phyloP scores from a whole-genome alignment of 1,140 invertebrate species.

The Drosophila hydei region DNA sequence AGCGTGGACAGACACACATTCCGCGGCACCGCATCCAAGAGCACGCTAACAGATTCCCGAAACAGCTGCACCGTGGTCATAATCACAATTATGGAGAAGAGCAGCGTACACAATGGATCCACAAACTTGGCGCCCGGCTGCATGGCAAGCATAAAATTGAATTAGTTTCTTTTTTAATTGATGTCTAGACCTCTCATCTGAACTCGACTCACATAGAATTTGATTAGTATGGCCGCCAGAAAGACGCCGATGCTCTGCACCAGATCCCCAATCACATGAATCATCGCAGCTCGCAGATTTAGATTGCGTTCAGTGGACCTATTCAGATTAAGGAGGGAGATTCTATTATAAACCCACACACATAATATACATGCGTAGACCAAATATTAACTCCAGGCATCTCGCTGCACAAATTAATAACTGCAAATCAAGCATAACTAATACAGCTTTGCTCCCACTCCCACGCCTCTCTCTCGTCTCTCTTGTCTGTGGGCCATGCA shows the following conservation, averaged over 20 bases:
- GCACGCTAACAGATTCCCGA: conserved; percentile 89
- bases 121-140: conserved; percentile 91
- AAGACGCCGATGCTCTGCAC: conserved; percentile 95
- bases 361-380: background rate
- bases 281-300: conserved; percentile 94
- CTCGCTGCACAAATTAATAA: conserved; percentile 26
- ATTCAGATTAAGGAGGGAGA: background rate
- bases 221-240: conserved; percentile 92
- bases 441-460: conserved; percentile 8
- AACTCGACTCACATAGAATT: conserved; percentile 88
- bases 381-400: conserved; percentile 21
- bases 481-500: conserved; percentile 8
- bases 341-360: background rate
- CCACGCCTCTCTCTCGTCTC: background rate
- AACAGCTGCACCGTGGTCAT: conserved; percentile 91
- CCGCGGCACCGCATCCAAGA: conserved; percentile 91
- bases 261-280: conserved; percentile 96
- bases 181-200: conserved; percentile 29
- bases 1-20: conserved; percentile 85
- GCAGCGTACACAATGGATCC: conserved; percentile 95
- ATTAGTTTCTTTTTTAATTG: conserved; percentile 29
- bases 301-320: conserved; percentile 86
- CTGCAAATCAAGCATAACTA: conserved; percentile 29
- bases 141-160: conserved; percentile 32
- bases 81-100: conserved; percentile 94